Percentiles rank a stretch among this genome's conserved stretches.
These are phyloP conservation scores for Lepidonotus clava DNA, from an alignment of 2,888 invertebrate genomes.

Conservation along the genomic window DNA sequence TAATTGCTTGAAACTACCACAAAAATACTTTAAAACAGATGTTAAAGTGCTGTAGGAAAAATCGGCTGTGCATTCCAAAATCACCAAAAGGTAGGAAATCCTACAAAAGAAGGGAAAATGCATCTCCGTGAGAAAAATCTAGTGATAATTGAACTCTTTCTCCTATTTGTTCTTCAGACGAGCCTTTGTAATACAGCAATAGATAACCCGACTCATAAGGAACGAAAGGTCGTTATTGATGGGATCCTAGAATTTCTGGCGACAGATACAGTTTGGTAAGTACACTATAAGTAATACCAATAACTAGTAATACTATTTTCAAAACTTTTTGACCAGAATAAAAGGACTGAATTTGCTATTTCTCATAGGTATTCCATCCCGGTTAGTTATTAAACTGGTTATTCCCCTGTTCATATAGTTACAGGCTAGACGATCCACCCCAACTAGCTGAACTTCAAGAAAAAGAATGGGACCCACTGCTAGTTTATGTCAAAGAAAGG, in stretches of 20 bases:
- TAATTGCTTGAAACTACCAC: too few species aligned
- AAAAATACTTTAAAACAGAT: too few species aligned
- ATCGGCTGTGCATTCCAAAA: too few species aligned
- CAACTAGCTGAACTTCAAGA: constrained; percentile 89
- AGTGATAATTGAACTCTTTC: too few species aligned
- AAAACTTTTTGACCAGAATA: not conserved
- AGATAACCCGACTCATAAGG: constrained; percentile 94
- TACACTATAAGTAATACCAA: not conserved
- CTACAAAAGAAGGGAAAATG: too few species aligned
- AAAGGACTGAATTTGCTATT: not conserved
- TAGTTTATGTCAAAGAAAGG: constrained; percentile 93
- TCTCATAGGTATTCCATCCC: not conserved
- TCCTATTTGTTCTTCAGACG: too few species aligned
- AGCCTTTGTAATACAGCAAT: constrained; percentile 93
- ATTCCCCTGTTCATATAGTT: constrained; percentile 67
- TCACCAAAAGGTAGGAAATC: too few species aligned
- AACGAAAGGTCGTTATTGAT: constrained; percentile 88
- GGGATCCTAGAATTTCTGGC: constrained; percentile 88
- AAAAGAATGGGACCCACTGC: constrained; percentile 92
- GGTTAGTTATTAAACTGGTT: not conserved
- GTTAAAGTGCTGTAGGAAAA: too few species aligned
- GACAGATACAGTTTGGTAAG: constrained; percentile 82
- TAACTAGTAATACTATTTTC: too few species aligned
- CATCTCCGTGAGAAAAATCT: too few species aligned
- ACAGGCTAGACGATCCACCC: constrained; percentile 84